phyloP scores from a whole-genome alignment of 2,888 invertebrate genomes.

The Dimorphilus gyrociliatus region DNA sequence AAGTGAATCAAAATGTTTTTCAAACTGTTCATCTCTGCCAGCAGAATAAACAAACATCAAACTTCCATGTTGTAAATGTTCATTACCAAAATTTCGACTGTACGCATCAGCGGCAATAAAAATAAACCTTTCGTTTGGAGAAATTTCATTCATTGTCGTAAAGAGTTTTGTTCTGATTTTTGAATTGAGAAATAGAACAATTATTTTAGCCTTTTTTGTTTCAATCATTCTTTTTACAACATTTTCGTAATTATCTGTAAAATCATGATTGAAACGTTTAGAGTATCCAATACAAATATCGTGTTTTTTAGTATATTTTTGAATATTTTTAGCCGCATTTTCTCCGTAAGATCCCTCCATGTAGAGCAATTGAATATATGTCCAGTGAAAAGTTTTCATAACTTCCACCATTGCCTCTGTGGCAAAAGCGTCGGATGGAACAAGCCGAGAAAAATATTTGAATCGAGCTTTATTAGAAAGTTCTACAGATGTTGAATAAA shows the following conservation, averaged over 20 bases:
- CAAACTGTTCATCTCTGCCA: no score
- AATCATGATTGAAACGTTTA: slow-evolving; percentile 2
- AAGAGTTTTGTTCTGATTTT: background rate
- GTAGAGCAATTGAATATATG: slow-evolving; percentile 55
- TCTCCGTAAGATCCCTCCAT: slow-evolving; percentile 45
- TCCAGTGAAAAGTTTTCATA: slow-evolving; percentile 46
- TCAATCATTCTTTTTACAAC: background rate
- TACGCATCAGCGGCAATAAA: no score
- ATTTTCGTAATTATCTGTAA: background rate
- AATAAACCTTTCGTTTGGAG: no score
- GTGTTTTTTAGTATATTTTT: background rate
- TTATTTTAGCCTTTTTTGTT: slow-evolving; percentile 3
- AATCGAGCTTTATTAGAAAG: slow-evolving; percentile 18
- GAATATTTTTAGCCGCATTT: slow-evolving; percentile 12
- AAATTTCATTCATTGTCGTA: background rate
- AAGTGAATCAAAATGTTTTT: no score
- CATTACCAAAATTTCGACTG: no score
- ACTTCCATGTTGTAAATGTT: no score
- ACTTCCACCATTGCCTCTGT: slow-evolving; percentile 16
- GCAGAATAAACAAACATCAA: no score
- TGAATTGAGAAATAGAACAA: slow-evolving; percentile 3
- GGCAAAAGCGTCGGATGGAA: slow-evolving; percentile 20
- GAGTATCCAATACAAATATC: slow-evolving; percentile 5
- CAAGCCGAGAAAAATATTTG: slow-evolving; percentile 18
- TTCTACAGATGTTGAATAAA: slow-evolving; percentile 18